A percentile compares a stretch with the other conserved stretches of the same genome.
phyloP scores from a whole-genome alignment of 53 echinoderm and acorn worm genomes.

The Crossaster papposus region DNA sequence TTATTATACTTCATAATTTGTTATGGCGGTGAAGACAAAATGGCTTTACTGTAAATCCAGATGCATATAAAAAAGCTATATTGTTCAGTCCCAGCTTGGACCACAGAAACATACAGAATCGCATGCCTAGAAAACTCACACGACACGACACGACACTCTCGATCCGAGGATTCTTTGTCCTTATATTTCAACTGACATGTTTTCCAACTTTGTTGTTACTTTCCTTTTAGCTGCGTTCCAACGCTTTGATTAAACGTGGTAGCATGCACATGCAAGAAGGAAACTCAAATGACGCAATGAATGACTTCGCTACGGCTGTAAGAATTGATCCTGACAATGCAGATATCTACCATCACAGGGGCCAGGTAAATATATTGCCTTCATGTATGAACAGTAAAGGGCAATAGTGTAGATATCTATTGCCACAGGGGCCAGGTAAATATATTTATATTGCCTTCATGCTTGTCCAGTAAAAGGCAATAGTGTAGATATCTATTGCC shows the following conservation, averaged over 20 bases:
- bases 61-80: no score
- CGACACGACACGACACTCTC: no score
- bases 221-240: slow-evolving; percentile 72
- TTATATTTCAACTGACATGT: background rate
- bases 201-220: background rate
- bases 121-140: no score
- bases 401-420: no score
- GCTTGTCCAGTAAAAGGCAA: background rate
- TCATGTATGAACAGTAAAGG: background rate
- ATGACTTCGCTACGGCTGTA: slow-evolving; percentile 78
- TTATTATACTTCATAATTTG: no score
- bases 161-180: no score
- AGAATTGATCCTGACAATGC: slow-evolving; percentile 90
- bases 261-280: slow-evolving; percentile 99
- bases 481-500: no score
- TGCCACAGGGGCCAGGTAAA: slow-evolving; percentile 55
- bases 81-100: no score
- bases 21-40: no score
- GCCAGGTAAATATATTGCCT: slow-evolving; percentile 72
- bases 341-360: slow-evolving; percentile 94
- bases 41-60: no score
- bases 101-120: no score
- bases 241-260: slow-evolving; percentile 96
- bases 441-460: background rate
- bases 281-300: slow-evolving; percentile 80